Conservation (phyloP, 2,888 invertebrate species). For the Hetaerina titia region DNA sequence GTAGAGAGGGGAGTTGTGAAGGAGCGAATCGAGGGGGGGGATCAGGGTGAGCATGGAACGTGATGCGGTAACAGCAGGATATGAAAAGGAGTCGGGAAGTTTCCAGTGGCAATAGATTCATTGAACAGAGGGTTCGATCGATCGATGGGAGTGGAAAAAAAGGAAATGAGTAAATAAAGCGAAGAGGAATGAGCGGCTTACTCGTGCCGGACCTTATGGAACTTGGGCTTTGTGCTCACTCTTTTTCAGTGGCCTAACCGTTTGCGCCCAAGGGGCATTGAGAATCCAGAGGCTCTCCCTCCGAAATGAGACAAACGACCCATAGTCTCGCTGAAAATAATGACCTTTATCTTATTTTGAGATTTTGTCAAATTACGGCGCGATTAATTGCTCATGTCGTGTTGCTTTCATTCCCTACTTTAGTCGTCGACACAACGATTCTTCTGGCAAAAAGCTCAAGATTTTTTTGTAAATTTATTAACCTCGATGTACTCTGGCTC, state of each 20-base stretch:
- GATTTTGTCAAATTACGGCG: background rate
- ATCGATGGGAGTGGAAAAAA: background rate
- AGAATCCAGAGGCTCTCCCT: background rate
- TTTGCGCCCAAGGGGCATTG: background rate
- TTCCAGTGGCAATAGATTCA: constrained; percentile 60
- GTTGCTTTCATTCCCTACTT: background rate
- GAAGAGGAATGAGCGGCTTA: background rate
- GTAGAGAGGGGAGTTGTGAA: background rate
- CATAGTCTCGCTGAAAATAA: background rate
- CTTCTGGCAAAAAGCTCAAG: background rate
- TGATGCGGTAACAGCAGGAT: constrained; percentile 56
- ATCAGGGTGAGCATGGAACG: background rate
- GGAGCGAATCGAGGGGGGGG: background rate
- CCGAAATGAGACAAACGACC: constrained; percentile 8
- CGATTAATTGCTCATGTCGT: background rate
- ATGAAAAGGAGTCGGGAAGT: constrained; percentile 9
- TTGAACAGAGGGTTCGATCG: constrained; percentile 41
- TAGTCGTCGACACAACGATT: background rate
- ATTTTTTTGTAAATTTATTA: background rate
- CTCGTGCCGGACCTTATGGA: background rate
- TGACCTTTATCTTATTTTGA: background rate
- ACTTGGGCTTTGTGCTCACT: background rate
- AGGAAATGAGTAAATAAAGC: background rate
- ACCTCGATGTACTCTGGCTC: background rate
- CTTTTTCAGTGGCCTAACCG: background rate